Evolutionary conservation across 2,113 vertebrate species (phyloP), one percentile per base, ranked within the genome.

Genomic region (Malurus cyaneus): DNA sequence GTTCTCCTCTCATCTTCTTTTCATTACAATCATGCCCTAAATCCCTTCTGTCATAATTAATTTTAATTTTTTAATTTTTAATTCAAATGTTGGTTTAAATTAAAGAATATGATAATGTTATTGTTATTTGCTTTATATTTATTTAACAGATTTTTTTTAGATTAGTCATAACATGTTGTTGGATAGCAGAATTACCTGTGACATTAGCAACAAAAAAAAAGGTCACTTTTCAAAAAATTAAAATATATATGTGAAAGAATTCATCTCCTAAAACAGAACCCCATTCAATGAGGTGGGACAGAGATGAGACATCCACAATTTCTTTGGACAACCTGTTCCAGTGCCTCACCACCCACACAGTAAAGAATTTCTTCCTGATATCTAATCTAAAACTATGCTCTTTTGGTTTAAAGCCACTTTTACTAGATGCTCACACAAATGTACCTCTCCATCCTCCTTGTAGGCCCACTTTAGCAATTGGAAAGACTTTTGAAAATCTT

Each of bases 51-150:
- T 36, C 25, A 34, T 67, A 10, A 69, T 69, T 36, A 74, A 31
- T 61, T n/a, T n/a, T n/a, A n/a, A n/a, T n/a, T n/a, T 80, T 85
- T 92, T 59, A 31, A 29, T 64, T 88, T 94, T 92, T 72, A 73
- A 34, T 82, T 88, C 49, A 69, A 31, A n/a, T 69, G 7, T 53
- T 83, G 0, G 1, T 47, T 82, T 90, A 69, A 71, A 69, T 6
- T 44, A 76, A 61, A 42, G 31, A 78, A 66, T 8, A 46, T 54
- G 1, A 62, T 26, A n/a, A 28, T 47, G 1, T 13, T 42, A 5
- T 8, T 76, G 12, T 56, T 72, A 24, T 47, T 88, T 12, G 9
- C 12, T 79, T 86, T 59, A 52, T 57, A 74, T 66, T 78, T 85
- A 67, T 56, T 83, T 83, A 12, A 8, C 4, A 8, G 39, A 9